phyloP scores from a whole-genome alignment of 2,797 vertebrate species.

The Liparis tanakae region DNA sequence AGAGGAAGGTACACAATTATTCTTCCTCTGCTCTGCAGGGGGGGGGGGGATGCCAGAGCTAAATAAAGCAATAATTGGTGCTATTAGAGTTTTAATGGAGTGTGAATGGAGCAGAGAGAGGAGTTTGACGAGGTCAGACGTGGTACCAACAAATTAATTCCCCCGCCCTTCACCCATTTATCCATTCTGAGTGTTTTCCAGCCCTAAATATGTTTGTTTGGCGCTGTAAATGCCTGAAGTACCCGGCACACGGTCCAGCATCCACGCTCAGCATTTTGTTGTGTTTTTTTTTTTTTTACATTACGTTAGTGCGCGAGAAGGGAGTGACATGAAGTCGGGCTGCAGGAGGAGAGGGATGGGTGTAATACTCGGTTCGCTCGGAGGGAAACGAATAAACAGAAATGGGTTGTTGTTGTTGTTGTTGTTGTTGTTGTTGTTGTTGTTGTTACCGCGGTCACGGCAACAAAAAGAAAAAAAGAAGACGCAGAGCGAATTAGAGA shows the following conservation, averaged over 20 bases:
- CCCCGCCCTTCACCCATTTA: constrained; percentile 27
- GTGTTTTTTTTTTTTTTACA: constrained; percentile 39
- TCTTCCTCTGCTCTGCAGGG: constrained; percentile 39
- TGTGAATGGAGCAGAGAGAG: constrained; percentile 57
- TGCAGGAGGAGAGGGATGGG: constrained; percentile 34
- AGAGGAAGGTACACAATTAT: constrained; percentile 59
- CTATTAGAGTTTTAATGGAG: constrained; percentile 67
- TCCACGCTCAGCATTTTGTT: background rate
- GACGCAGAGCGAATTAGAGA: constrained; percentile 40
- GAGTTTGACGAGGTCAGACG: constrained; percentile 71
- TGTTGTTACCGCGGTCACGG: constrained; percentile 51
- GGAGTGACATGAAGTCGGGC: constrained; percentile 33
- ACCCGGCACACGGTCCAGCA: constrained; percentile 3
- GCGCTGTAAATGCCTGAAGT: constrained; percentile 44
- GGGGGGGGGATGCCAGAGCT: constrained; percentile 52
- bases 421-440: constrained; percentile 48
- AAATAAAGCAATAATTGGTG: constrained; percentile 71
- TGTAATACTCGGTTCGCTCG: constrained; percentile 47
- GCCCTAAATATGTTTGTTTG: constrained; percentile 34
- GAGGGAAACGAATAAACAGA: constrained; percentile 52
- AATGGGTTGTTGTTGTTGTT: constrained; percentile 47
- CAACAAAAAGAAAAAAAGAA: background rate
- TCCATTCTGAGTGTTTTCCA: constrained; percentile 16
- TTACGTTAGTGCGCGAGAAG: constrained; percentile 29
- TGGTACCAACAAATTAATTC: constrained; percentile 52